These are phyloP conservation scores for Papilio polytes DNA, from an alignment of 1,140 invertebrate genomes.

Conservation along the genomic window DNA sequence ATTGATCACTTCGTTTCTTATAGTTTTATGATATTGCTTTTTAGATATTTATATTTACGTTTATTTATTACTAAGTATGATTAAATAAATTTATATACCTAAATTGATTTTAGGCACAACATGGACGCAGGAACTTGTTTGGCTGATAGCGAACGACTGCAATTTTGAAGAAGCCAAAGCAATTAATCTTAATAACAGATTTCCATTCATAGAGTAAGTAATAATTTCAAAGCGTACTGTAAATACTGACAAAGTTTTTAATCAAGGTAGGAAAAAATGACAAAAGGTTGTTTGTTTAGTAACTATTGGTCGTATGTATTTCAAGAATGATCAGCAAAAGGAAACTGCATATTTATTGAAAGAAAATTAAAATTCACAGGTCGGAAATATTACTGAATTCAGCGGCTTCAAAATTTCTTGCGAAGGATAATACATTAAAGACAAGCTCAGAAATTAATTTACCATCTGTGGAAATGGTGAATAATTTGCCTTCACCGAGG, in stretches of 20 bases:
- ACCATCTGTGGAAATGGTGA: background rate
- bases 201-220: constrained; percentile 87
- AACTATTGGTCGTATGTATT: too few species aligned
- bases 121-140: constrained; percentile 92
- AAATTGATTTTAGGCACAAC: constrained; percentile 85
- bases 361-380: constrained; percentile 41
- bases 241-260: too few species aligned
- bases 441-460: background rate
- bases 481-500: constrained; percentile 24
- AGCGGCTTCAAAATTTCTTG: background rate
- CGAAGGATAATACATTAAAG: background rate
- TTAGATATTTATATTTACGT: too few species aligned
- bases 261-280: too few species aligned
- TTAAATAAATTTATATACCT: too few species aligned
- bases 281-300: too few species aligned
- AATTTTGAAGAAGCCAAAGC: constrained; percentile 86
- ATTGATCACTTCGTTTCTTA: too few species aligned
- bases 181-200: constrained; percentile 85
- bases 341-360: too few species aligned
- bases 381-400: background rate
- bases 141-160: constrained; percentile 89
- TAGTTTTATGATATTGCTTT: too few species aligned
- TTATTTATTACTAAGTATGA: too few species aligned
- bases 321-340: too few species aligned
- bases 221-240: too few species aligned